phyloP scores from a whole-genome alignment of 1,140 invertebrate species.

The Mycetomoellerius zeteki region DNA sequence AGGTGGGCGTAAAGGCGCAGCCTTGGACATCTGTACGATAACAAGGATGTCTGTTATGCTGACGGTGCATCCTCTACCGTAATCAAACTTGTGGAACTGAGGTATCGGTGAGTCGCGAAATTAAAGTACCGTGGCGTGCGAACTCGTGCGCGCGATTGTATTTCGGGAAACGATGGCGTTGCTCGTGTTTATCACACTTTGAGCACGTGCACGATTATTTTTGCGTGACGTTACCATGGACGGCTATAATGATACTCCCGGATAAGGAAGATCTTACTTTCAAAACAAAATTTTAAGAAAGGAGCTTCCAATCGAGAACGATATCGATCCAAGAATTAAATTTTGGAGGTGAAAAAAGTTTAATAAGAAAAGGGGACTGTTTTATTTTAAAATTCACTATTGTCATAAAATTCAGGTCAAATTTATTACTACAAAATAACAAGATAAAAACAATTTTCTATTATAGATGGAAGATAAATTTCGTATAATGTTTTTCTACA shows the following conservation, averaged over 20 bases:
- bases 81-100: constrained; percentile 71
- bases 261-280: constrained; percentile 9
- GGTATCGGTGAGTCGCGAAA: constrained; percentile 63
- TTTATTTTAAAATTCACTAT: too few relatives aligned
- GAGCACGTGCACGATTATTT: constrained; percentile 54
- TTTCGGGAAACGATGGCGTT: constrained; percentile 52
- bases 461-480: too few relatives aligned
- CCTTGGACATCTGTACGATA: constrained; percentile 79
- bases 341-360: neutral
- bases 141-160: constrained; percentile 51
- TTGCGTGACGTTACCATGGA: neutral
- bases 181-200: constrained; percentile 53
- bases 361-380: neutral
- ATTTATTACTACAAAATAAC: too few relatives aligned
- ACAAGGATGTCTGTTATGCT: constrained; percentile 83
- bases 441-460: too few relatives aligned
- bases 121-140: constrained; percentile 63
- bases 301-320: too few relatives aligned
- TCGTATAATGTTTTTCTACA: too few relatives aligned
- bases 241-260: neutral
- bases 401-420: too few relatives aligned
- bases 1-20: constrained; percentile 62
- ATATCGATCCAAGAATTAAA: neutral
- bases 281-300: neutral
- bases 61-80: constrained; percentile 76